phyloP scores from a whole-genome alignment of 2,113 vertebrate species.

The Meriones unguiculatus region DNA sequence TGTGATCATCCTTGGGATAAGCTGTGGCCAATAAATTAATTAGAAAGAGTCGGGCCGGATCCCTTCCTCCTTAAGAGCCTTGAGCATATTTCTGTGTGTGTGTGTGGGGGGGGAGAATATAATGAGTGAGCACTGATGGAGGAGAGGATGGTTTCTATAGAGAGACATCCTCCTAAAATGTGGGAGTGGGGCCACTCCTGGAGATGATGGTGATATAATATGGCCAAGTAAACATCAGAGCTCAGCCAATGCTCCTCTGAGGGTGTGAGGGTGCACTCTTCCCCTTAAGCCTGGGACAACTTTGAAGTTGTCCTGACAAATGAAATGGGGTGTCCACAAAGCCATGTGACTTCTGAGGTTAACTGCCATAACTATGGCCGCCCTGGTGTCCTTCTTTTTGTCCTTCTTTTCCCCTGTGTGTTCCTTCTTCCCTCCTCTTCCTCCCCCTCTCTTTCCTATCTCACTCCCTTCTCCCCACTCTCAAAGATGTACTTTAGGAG shows the following conservation, averaged over 20 bases:
- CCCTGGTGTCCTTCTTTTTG: not conserved
- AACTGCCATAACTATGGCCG: not conserved
- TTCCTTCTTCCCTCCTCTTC: not conserved
- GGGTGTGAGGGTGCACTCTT: not conserved
- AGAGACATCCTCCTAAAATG: not conserved
- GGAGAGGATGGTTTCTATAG: not conserved
- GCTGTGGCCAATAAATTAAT: not conserved
- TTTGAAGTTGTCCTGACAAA: not conserved
- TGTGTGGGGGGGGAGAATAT: not conserved
- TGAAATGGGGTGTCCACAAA: not conserved
- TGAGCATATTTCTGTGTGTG: not conserved
- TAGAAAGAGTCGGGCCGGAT: not conserved
- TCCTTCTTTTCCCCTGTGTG: rapidly evolving
- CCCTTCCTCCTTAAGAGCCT: not conserved
- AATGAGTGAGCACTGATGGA: not conserved
- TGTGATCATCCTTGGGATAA: not conserved
- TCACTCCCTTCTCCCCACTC: not conserved
- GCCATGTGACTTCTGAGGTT: not conserved
- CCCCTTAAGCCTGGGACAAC: not conserved
- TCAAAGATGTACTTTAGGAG: not conserved
- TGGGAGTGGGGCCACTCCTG: not conserved
- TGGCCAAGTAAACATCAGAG: not conserved
- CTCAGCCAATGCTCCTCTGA: not conserved
- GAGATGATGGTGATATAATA: not conserved
- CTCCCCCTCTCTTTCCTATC: not conserved